Base-by-base conservation (phyloP, 2,888 invertebrate species). In the Autographa gamma region DNA sequence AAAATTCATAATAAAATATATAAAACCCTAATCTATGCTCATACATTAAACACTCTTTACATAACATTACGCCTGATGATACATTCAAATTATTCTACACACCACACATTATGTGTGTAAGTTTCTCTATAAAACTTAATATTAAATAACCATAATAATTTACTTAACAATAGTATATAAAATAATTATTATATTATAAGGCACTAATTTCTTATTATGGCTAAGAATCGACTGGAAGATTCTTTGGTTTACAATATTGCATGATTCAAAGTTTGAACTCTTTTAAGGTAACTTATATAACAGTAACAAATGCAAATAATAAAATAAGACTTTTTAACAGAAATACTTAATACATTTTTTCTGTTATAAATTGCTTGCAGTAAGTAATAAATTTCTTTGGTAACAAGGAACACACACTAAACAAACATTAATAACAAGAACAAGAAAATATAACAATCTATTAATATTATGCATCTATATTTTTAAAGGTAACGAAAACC, bases 351-450 rank as follows among this genome's bases (percentile, higher is more conserved):
- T 91, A 93, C 90, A 84, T 84, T 86, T 85, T 75, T 85, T 80
- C 83, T 86, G 86, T 85, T 84, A 90, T 87, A 82, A 72, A 84
- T 87, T 88, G 79, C 79, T 86, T 85, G 84, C 78, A 78, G 84
- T 83, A 85, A 89, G 90, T 90, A 86, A 91, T 89, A 38, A 38
- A 38, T 92, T 83, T 95, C 95, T 95, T 95, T 95, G 95, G 95
- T 94, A 95, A 95, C 95, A 93, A 94, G 95, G 93, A 95, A 95
- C 95, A 94, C 93, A 91, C 94, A 89, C 89, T 92, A 93, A 92
- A 91, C 89, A 92, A 92, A 93, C 90, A 93, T 91, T 91, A 91
- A 93, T 93, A 93, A 94, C 92, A 95, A 95, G 93, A 94, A 94
- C 91, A 93, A 91, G 85, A 83, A 89, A 92, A 91, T 91, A 88